A percentile compares a stretch with the other conserved stretches of the same genome.
Conservation (phyloP, 2,888 invertebrate species). For the Pollenia labialis region DNA sequence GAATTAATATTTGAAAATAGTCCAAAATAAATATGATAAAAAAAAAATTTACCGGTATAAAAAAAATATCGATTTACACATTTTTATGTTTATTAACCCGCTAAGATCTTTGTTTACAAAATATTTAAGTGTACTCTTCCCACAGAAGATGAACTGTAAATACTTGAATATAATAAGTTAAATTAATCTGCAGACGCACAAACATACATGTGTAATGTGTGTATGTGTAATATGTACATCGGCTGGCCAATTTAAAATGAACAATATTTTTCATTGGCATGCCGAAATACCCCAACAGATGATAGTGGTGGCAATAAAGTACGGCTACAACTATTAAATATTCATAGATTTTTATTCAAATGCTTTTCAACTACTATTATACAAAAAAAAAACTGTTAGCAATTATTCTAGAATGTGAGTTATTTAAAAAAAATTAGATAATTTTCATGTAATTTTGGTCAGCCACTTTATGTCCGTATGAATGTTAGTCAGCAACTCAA, state of each 20-base stretch:
- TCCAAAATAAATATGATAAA: constrained; percentile 25
- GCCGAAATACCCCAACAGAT: background rate
- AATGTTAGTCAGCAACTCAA: constrained; percentile 43
- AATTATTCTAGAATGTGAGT: background rate
- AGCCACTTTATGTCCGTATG: constrained; percentile 14
- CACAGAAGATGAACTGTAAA: constrained; percentile 21
- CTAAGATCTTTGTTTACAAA: constrained; percentile 19
- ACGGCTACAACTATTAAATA: no score
- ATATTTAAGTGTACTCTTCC: constrained; percentile 22
- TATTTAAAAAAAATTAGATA: background rate
- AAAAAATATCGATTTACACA: background rate
- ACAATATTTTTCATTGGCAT: background rate
- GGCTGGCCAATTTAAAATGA: background rate
- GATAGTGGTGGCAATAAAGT: no score
- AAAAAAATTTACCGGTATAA: background rate
- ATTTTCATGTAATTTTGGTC: constrained; percentile 34
- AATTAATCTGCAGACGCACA: background rate
- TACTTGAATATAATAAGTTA: background rate
- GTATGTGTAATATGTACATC: background rate
- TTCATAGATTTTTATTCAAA: no score
- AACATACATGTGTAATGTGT: background rate
- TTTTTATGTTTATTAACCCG: constrained; percentile 21
- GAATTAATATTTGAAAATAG: background rate
- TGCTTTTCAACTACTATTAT: no score
- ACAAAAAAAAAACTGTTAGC: no score